phyloP scores from a whole-genome alignment of 2,113 vertebrate genomes.

The Xyliphius kryptos region DNA sequence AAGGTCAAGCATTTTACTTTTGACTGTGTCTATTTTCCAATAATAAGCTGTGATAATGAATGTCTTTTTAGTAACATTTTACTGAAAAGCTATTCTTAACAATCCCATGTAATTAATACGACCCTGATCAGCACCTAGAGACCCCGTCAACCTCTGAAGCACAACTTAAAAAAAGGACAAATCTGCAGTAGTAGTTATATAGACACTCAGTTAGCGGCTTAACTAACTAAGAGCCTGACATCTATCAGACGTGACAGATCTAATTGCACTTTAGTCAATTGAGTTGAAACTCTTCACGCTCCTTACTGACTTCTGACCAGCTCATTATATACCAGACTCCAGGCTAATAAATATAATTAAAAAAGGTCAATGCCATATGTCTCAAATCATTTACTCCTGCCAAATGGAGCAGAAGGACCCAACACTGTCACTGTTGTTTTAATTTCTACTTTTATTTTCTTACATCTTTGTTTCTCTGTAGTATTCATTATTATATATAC shows the following conservation, averaged over 20 bases:
- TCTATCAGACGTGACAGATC: constrained; percentile 64
- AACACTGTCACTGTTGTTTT: too few relatives aligned
- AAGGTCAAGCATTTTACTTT: constrained; percentile 12
- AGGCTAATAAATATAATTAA: constrained; percentile 25
- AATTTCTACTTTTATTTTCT: too few relatives aligned
- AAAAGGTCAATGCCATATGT: constrained; percentile 11
- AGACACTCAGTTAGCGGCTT: too few relatives aligned
- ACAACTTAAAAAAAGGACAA: too few relatives aligned
- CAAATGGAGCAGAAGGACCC: neutral
- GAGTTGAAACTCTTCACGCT: constrained; percentile 57
- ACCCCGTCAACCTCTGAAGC: too few relatives aligned
- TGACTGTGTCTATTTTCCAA: neutral
- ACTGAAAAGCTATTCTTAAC: too few relatives aligned
- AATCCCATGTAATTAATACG: too few relatives aligned
- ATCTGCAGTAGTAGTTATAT: too few relatives aligned
- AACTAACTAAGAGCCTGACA: constrained; percentile 20
- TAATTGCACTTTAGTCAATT: constrained; percentile 58
- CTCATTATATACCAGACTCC: constrained; percentile 39
- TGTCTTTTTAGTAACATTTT: neutral
- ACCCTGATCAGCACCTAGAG: too few relatives aligned
- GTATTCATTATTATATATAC: too few relatives aligned
- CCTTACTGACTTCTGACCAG: constrained; percentile 52
- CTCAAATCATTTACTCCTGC: neutral
- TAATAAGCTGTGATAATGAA: neutral
- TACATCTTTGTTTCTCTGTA: too few relatives aligned